Conservation (phyloP, 2,113 vertebrate species). For the Nothoprocta pentlandii region DNA sequence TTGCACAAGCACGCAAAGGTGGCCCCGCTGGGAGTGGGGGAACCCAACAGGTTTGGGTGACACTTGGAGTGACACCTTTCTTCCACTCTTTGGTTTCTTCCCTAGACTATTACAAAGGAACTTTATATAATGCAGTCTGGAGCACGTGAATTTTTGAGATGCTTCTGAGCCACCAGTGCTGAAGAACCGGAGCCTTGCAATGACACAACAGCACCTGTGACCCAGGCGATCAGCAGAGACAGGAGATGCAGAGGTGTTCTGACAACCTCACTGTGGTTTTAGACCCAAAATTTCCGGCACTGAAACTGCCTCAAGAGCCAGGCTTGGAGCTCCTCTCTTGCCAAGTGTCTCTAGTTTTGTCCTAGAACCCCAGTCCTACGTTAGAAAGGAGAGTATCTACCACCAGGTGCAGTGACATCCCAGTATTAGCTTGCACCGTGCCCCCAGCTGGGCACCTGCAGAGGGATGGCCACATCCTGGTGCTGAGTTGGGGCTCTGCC, state of each 20-base stretch:
- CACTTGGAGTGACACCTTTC: not conserved
- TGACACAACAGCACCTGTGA: not conserved
- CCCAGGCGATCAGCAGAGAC: not conserved
- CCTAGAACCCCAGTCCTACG: not conserved
- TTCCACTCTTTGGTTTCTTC: not conserved
- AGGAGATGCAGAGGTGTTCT: not conserved
- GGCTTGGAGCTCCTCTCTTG: not conserved
- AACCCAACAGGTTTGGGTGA: not conserved
- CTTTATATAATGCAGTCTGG: not conserved
- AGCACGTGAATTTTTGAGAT: not conserved
- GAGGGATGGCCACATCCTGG: not conserved
- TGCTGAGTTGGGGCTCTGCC: too few relatives aligned
- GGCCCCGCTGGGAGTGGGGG: not conserved
- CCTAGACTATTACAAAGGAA: not conserved
- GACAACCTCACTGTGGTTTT: not conserved
- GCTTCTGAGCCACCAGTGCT: fast-evolving
- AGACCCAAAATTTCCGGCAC: not conserved
- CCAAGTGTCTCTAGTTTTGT: not conserved
- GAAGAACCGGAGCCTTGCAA: not conserved
- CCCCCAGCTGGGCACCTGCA: not conserved
- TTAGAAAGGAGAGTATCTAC: not conserved
- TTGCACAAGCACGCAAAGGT: not conserved
- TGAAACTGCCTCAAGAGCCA: not conserved
- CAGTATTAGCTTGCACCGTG: not conserved
- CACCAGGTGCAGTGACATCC: not conserved